Base-by-base conservation (phyloP, 2,888 invertebrate genomes). In the Camponotus fellah region DNA sequence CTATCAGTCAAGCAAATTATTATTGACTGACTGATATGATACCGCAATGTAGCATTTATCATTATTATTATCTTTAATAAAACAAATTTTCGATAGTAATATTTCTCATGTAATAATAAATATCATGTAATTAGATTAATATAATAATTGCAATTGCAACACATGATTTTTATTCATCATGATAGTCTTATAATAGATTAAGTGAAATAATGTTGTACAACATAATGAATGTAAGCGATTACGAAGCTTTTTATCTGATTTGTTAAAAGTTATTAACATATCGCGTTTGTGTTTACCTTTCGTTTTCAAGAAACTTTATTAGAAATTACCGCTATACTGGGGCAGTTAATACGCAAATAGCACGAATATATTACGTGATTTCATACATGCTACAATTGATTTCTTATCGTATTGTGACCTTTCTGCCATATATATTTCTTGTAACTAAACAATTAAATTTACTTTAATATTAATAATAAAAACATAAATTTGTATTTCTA, bases 1-100 rank as follows among this genome's bases (percentile, higher is more conserved):
- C 40, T 77, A 43, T 80, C 74, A 46, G 32, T 60, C 37, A 72
- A 80, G 12, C 60, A 71, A 71, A 69, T 14, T 69, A 77, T 77
- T 56, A 76, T 66, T 76, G 56, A 32, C 32, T 12, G 12, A 3
- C 8, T 68, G 46, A 69, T 66, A 76, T 1, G n/a, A 56, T 34
- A 32, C 17, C 3, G 21, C 34, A 21, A 71, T 43, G 8, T 58
- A 46, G 14, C 14, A 32, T 58, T 34, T 21, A 34, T 32, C 14
- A 34, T 60, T 60, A 53, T 2, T 53, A 26, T 4, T 37, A 69
- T 58, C 21, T 8, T 21, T 43, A 32, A 32, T 46, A 21, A 43
- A 43, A 43, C 40, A 34, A 21, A 21, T 43, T 43, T 10, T 8
- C 9, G 2, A 34, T 40, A 79, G 34, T 37, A 8, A 32, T 32